Evolutionary conservation across 2,888 invertebrate species (phyloP).

Genomic region (Metopia argyrocephala): DNA sequence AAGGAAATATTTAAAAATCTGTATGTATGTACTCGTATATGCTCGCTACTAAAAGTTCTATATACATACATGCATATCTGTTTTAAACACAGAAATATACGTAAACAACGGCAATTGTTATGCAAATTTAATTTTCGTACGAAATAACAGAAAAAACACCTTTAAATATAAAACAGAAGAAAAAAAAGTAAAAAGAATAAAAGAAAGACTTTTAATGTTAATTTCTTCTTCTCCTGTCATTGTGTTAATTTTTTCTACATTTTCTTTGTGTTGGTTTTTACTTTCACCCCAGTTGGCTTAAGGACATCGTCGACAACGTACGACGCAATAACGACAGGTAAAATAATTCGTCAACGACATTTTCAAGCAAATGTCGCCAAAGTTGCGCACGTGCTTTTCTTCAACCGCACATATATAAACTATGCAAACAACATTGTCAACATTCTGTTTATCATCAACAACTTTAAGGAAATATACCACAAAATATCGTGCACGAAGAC

Average conservation of each 20-base stretch:
- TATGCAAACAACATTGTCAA: too few relatives aligned
- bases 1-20: neutral
- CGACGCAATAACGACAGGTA: too few relatives aligned
- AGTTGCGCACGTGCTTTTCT: too few relatives aligned
- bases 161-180: neutral
- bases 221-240: constrained; percentile 2
- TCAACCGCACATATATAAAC: too few relatives aligned
- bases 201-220: constrained; percentile 22
- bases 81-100: neutral
- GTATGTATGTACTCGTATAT: neutral
- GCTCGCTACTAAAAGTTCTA: neutral
- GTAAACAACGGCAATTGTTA: constrained; percentile 34
- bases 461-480: too few relatives aligned
- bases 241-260: neutral
- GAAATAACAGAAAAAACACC: neutral
- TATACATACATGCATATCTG: too few relatives aligned
- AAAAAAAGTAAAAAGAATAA: neutral
- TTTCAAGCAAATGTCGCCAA: too few relatives aligned
- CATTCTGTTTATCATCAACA: too few relatives aligned
- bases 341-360: too few relatives aligned
- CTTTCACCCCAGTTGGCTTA: too few relatives aligned
- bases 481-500: too few relatives aligned
- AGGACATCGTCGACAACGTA: too few relatives aligned
- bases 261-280: constrained; percentile 1
- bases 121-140: constrained; percentile 39